Base-by-base conservation (phyloP, 2,888 invertebrate species). In the Coelogynopora nodosa region DNA sequence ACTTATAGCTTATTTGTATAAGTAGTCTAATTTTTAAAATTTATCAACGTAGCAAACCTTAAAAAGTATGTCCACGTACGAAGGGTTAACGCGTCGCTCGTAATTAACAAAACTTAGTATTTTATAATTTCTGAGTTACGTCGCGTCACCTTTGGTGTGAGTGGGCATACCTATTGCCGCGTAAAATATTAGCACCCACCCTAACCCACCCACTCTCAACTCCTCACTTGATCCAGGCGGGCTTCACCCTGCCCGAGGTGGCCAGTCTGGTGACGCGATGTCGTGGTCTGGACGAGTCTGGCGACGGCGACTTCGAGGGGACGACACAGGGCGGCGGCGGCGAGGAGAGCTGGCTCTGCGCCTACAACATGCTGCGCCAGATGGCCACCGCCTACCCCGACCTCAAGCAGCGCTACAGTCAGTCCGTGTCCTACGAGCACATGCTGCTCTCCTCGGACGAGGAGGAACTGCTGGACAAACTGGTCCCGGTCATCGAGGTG, bases 191-290 rank as follows among this genome's bases (percentile, higher is more conserved):
- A n/a, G n/a, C n/a, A n/a, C n/a, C n/a, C n/a, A n/a, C n/a, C n/a
- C n/a, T n/a, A n/a, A n/a, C n/a, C n/a, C n/a, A n/a, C n/a, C n/a
- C n/a, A n/a, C n/a, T n/a, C n/a, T n/a, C n/a, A n/a, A n/a, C n/a
- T n/a, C n/a, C n/a, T n/a, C n/a, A n/a, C n/a, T n/a, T n/a, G n/a
- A n/a, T 49, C 49, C 18, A 74, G 74, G 5, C 74, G 5, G 85
- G 85, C n/a, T 85, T 85, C 49, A 67, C 67, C 67, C 67, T 67
- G 23, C 67, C 67, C 26, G 85, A 85, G 49, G 85, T 85, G 5
- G 31, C 67, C n/a, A 85, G 49, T n/a, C 23, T 85, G 18, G 67
- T 85, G 23, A 67, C 67, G 28, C 30, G 74, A 85, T 85, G 85
- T 28, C 85, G 67, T 23, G 67, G 67, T 10, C 30, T 85, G 0